Base-by-base conservation (phyloP, 2,113 vertebrate genomes). In the Cinclus mexicanus region DNA sequence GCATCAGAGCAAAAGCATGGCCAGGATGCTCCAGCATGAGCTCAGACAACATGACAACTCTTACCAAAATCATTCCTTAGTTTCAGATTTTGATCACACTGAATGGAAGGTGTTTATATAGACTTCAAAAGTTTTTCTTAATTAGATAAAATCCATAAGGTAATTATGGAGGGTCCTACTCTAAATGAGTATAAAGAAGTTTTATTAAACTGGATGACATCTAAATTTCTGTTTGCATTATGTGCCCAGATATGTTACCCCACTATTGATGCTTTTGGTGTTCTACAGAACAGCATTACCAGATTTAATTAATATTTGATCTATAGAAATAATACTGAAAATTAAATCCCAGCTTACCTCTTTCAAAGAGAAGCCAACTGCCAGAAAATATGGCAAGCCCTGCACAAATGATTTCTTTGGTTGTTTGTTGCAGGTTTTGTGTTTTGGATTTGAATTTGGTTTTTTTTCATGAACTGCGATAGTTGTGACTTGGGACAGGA, bases 281-380 rank as follows among this genome's bases (percentile, higher is more conserved):
- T 94, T 96, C 83, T 63, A 46, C 35, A 39, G 74, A 74, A 74
- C 46, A 89, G 31, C 15, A 55, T 72, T 82, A 61, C 23, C 86
- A 64, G 35, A 33, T 49, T 95, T 88, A 46, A 41, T 76, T 82
- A 90, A 55, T 83, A 87, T 93, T 94, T 97, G 89, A 94, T 96
- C 89, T 95, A 84, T 78, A 84, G 83, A 96, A 96, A 95, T 91
- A 84, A 90, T 91, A 89, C 92, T 97, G 74, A 89, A 82, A 96
- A 95, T 89, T 50, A 95, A 83, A 56, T 41, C 39, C 22, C 39
- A 74, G 19, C 24, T 59, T 91, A 17, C 4, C 5, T 39, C 11
- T 25, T 65, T 33, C 14, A 25, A 41, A 47, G 39, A 64, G 52
- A 23, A 78, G 8, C 14, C 55, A 72, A 9, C 10, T 41, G 31